A percentile compares a stretch with the other conserved stretches of the same genome.
phyloP scores from a whole-genome alignment of 2,888 invertebrate species.

The Drepana falcataria region DNA sequence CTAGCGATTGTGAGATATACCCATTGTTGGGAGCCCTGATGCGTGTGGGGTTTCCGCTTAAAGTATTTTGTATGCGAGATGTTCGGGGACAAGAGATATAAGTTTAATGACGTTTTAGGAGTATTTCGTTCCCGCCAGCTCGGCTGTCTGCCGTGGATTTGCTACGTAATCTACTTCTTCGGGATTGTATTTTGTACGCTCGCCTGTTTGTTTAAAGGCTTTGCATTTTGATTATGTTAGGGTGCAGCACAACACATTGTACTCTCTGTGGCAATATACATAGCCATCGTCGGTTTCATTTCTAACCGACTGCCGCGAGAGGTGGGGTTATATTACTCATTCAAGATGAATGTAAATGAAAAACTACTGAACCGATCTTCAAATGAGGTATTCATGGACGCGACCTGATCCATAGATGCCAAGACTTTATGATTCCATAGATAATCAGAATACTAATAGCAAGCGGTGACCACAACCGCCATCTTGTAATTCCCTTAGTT shows the following conservation, averaged over 20 bases:
- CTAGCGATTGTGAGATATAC: conserved; percentile 68
- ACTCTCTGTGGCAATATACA: neutral
- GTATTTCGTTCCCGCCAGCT: conserved; percentile 35
- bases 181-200: conserved; percentile 13
- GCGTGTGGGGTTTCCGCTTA: conserved; percentile 75
- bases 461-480: too few species aligned
- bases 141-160: conserved; percentile 20
- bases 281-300: too few species aligned
- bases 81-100: conserved; percentile 39
- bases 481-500: too few species aligned
- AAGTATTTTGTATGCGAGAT: conserved; percentile 67
- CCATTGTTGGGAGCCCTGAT: conserved; percentile 67
- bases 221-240: neutral
- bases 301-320: too few species aligned
- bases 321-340: too few species aligned
- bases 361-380: too few species aligned
- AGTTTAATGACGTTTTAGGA: conserved; percentile 63
- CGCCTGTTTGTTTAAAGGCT: conserved; percentile 9
- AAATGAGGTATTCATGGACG: too few species aligned
- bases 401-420: too few species aligned
- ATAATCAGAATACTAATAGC: too few species aligned
- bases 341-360: too few species aligned
- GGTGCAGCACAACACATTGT: neutral
- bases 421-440: too few species aligned
- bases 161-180: conserved; percentile 25